Base-by-base conservation (phyloP, 2,888 invertebrate genomes). In the Netelia virgata region DNA sequence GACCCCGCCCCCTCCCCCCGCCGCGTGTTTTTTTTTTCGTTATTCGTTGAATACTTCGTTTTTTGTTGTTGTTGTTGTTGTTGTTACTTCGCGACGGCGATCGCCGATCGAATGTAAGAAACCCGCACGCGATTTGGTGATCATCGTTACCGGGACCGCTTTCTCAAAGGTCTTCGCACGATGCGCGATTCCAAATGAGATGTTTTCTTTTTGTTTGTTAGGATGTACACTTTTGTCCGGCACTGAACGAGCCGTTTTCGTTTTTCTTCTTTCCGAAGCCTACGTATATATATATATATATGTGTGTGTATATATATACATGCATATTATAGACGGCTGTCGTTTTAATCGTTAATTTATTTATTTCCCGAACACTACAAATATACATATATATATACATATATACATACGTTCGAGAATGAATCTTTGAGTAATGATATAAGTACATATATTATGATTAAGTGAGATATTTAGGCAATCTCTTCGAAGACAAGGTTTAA, bases 361-460 rank as follows among this genome's bases (percentile, higher is more conserved):
- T 88, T 86, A 88, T 88, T 88, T 86, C 43, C 73, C 81, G 70
- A 50, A 66, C 76, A 63, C 72, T 86, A 87, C 86, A 88, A 84
- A 87, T 82, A 86, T 64, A 43, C 10, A 68, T 68, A 68, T 50
- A 18, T 23, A 86, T 86, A 89, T 88, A 88, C 88, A 86, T 87
- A 88, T 87, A 88, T 89, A 88, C 86, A 88, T 88, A 89, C 87
- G 87, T 88, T 88, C 88, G 87, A 87, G 87, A 88, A 85, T 81
- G 84, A 86, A 84, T 80, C 77, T 83, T 83, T 83, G 73, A 84
- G 61, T 73, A 69, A 73, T 84, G 53, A 55, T 16, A 85, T 84
- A 86, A 70, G 78, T 63, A 70, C 53, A 82, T 61, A 73, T 80
- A 73, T 77, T 55, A 81, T 59, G 59, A 68, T 81, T 57, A 79